These are phyloP conservation scores for Copidosoma aretas DNA, from an alignment of 2,888 invertebrate species.

Conservation along the genomic window DNA sequence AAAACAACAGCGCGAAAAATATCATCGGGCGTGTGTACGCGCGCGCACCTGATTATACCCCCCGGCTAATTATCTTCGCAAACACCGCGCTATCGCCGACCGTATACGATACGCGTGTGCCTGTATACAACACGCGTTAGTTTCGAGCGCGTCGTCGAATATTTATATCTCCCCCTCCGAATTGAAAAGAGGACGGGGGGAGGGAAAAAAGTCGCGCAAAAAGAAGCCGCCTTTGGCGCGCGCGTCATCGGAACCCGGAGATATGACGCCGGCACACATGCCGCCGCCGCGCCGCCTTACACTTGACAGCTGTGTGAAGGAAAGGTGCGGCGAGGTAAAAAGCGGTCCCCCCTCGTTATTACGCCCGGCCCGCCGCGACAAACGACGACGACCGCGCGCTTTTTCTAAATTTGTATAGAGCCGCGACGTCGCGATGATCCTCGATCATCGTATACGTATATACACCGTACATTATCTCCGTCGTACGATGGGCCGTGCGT, in stretches of 20 bases:
- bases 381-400: conserved; percentile 47
- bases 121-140: too few species aligned
- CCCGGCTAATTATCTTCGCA: too few species aligned
- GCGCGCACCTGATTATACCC: not conserved
- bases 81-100: too few species aligned
- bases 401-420: conserved; percentile 53
- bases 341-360: conserved; percentile 42
- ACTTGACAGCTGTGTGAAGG: not conserved
- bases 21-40: not conserved
- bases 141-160: not conserved
- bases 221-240: not conserved
- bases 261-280: conserved; percentile 23
- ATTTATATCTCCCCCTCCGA: too few species aligned
- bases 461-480: conserved; percentile 13
- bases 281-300: not conserved
- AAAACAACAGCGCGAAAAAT: conserved; percentile 19
- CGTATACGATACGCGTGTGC: too few species aligned
- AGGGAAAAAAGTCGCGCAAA: not conserved
- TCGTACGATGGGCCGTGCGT: not conserved
- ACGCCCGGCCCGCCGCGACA: conserved; percentile 47
- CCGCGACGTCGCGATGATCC: conserved; percentile 37
- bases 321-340: not conserved
- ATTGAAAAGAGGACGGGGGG: too few species aligned
- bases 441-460: conserved; percentile 38
- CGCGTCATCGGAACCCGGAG: conserved; percentile 19